Conservation (phyloP, 2,888 invertebrate genomes). For the Chalcosyrphus nemorum region DNA sequence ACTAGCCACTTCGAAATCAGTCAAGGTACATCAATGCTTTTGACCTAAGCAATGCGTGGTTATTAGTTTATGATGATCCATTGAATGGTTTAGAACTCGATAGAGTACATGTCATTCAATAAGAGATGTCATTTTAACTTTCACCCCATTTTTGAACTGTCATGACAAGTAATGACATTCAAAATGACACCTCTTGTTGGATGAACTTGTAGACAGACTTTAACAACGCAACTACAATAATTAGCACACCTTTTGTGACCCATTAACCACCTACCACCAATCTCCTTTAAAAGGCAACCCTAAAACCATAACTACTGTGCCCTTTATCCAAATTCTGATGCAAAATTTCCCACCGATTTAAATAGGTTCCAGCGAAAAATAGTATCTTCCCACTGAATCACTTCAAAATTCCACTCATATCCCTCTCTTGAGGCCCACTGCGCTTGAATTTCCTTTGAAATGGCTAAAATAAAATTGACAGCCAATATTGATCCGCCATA, state of each 20-base stretch:
- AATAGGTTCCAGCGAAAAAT: background rate
- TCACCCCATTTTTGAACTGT: no score
- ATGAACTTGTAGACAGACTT: no score
- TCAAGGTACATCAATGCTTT: no score
- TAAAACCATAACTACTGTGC: background rate
- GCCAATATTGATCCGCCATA: slow-evolving; percentile 47
- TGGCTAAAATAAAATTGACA: slow-evolving; percentile 34
- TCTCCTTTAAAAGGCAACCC: background rate
- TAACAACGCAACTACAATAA: no score
- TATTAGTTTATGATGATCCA: no score
- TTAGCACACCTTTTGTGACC: slow-evolving; percentile 7
- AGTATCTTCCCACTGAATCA: background rate
- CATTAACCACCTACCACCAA: slow-evolving; percentile 19
- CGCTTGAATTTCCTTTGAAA: slow-evolving; percentile 57
- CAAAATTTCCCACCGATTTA: slow-evolving; percentile 8
- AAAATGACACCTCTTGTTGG: no score
- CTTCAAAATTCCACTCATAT: slow-evolving; percentile 24
- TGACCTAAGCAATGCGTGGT: no score
- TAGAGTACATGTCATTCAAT: no score
- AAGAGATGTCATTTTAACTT: no score
- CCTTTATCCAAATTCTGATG: slow-evolving; percentile 20
- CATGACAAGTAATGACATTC: no score
- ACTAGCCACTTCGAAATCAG: no score
- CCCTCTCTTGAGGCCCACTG: background rate
- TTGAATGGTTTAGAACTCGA: no score